Conservation (phyloP, 2,888 invertebrate genomes). For the Volucella bombylans region DNA sequence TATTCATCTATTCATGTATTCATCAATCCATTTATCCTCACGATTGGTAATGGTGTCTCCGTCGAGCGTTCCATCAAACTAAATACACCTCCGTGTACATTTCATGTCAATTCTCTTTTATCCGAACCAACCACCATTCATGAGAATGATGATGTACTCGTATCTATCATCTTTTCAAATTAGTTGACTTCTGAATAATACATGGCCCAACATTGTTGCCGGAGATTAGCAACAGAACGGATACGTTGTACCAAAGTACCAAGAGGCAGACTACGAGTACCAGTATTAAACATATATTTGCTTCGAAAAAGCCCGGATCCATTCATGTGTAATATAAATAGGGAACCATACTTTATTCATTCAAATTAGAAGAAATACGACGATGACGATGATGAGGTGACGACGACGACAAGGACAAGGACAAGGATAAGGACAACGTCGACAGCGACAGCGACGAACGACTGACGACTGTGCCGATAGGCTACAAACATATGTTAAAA, state of each 20-base stretch:
- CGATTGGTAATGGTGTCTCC: too few species aligned
- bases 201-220: conserved; percentile 54
- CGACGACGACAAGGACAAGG: not conserved
- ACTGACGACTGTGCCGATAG: not conserved
- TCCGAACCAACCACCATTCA: not conserved
- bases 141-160: conserved; percentile 13
- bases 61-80: not conserved
- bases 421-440: too few species aligned
- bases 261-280: not conserved
- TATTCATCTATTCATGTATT: not conserved
- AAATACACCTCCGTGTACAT: not conserved
- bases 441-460: not conserved
- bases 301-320: not conserved
- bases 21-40: too few species aligned
- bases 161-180: conserved; percentile 50
- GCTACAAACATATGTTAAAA: not conserved
- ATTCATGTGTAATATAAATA: not conserved
- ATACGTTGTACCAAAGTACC: conserved; percentile 3
- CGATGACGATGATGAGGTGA: not conserved
- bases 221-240: conserved; percentile 41
- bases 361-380: not conserved
- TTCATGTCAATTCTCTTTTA: not conserved
- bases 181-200: conserved; percentile 62
- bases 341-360: not conserved
- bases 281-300: conserved; percentile 12